A percentile compares a stretch with the other conserved stretches of the same genome.
Evolutionary conservation across 2,888 invertebrate species (phyloP).

Genomic region (Craniophora ligustri): DNA sequence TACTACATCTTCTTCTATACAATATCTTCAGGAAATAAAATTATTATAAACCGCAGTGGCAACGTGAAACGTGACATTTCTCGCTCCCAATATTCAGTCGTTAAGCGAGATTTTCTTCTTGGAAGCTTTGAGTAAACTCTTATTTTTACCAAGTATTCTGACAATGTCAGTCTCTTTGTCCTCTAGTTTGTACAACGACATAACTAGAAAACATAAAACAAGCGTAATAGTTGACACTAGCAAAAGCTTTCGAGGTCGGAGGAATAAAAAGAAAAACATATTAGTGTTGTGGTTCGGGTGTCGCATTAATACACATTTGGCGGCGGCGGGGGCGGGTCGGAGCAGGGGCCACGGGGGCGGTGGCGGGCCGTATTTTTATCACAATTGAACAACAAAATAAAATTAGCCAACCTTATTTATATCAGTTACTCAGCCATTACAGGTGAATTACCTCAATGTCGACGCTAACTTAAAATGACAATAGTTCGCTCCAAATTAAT

Average conservation of each 20-base stretch:
- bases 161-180: slow-evolving; percentile 56
- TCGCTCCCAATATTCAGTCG: slow-evolving; percentile 56
- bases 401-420: slow-evolving; percentile 68
- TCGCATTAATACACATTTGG: slow-evolving; percentile 87
- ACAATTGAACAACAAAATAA: slow-evolving; percentile 80
- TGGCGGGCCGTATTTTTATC: slow-evolving; percentile 74
- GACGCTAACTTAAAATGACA: slow-evolving; percentile 37
- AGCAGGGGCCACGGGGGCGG: slow-evolving; percentile 40
- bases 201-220: slow-evolving; percentile 77
- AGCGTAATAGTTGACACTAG: slow-evolving; percentile 80
- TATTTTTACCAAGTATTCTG: slow-evolving; percentile 59
- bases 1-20: slow-evolving; percentile 32
- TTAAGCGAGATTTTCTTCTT: slow-evolving; percentile 57
- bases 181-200: slow-evolving; percentile 66
- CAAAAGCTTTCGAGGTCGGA: slow-evolving; percentile 79
- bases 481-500: slow-evolving; percentile 34
- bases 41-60: slow-evolving; percentile 49
- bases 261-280: slow-evolving; percentile 84
- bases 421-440: slow-evolving; percentile 52
- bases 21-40: slow-evolving; percentile 44
- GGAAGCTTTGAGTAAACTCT: slow-evolving; percentile 54
- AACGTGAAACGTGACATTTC: slow-evolving; percentile 50
- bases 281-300: slow-evolving; percentile 78
- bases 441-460: slow-evolving; percentile 49
- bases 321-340: slow-evolving; percentile 52